A percentile compares a stretch with the other conserved stretches of the same genome.
Conservation (phyloP, 2,113 vertebrate genomes). For the Psittacula cyanocephala region DNA sequence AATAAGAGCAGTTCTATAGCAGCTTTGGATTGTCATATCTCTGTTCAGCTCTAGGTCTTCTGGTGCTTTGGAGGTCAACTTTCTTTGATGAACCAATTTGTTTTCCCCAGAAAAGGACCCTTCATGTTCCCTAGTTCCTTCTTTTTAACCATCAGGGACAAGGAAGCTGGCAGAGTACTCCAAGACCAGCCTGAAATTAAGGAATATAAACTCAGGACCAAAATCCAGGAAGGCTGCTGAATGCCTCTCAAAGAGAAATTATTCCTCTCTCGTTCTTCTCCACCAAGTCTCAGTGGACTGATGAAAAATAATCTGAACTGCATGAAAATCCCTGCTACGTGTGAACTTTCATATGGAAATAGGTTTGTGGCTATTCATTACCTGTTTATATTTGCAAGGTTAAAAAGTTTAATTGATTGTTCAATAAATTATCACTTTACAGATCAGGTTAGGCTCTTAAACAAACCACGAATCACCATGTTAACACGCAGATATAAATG, state of each 20-base stretch:
- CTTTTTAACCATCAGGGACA: background rate
- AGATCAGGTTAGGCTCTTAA: conserved; percentile 75
- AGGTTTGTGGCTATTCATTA: conserved; percentile 55
- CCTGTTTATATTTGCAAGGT: conserved; percentile 69
- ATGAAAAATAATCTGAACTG: conserved; percentile 20
- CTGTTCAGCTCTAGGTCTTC: background rate
- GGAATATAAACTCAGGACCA: background rate
- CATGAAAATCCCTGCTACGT: background rate
- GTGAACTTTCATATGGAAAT: conserved; percentile 63
- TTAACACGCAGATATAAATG: conserved; percentile 78
- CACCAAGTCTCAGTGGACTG: background rate
- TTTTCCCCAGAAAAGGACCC: background rate
- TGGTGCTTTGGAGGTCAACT: background rate
- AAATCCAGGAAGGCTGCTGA: background rate
- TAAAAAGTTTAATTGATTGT: conserved; percentile 78
- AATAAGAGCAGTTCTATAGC: background rate
- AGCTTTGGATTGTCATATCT: background rate
- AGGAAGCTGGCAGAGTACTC: background rate
- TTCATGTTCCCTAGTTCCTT: background rate
- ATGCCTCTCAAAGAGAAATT: background rate
- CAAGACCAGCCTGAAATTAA: background rate
- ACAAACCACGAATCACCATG: conserved; percentile 76
- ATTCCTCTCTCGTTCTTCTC: background rate
- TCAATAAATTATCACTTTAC: conserved; percentile 85
- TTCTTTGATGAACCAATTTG: background rate